These are phyloP conservation scores for Apostichopus parvimensis DNA, from an alignment of 35 echinoderm and acorn worm genomes.

Conservation along the genomic window DNA sequence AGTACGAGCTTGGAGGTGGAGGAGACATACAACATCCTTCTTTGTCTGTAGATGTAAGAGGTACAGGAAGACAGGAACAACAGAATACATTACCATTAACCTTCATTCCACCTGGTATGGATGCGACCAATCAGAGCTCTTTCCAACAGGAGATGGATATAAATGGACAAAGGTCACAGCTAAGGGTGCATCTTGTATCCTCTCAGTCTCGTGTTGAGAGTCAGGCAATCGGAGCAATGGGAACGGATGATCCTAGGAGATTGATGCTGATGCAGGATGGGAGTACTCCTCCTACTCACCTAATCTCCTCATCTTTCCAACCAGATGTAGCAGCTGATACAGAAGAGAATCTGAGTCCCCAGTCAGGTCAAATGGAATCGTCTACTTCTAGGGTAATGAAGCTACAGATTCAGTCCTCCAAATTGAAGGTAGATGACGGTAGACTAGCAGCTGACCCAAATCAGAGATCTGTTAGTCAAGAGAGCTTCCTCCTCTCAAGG, in stretches of 20 bases:
- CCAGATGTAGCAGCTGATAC: background rate
- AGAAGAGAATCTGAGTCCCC: background rate
- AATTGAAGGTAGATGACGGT: background rate
- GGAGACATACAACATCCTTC: background rate
- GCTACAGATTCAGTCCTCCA: background rate
- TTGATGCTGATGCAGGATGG: background rate
- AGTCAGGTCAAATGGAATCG: background rate
- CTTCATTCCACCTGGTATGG: slow-evolving; percentile 6
- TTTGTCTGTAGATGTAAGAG: background rate
- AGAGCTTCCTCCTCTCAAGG: background rate
- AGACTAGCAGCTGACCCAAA: background rate
- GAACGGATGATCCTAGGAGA: background rate
- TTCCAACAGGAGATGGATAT: background rate
- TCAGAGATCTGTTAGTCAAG: background rate
- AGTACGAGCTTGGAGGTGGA: background rate
- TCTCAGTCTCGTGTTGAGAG: background rate
- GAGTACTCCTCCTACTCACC: background rate
- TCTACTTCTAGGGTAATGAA: background rate
- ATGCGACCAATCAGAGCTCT: background rate
- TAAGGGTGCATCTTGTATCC: background rate
- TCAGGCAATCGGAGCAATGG: background rate
- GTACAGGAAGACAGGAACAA: background rate
- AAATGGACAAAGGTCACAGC: background rate
- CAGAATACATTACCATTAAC: slow-evolving; percentile 1
- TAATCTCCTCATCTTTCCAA: background rate